A percentile compares a stretch with the other conserved stretches of the same genome.
phyloP scores from a whole-genome alignment of 2,113 vertebrate species.

The Siphamia tubifer region DNA sequence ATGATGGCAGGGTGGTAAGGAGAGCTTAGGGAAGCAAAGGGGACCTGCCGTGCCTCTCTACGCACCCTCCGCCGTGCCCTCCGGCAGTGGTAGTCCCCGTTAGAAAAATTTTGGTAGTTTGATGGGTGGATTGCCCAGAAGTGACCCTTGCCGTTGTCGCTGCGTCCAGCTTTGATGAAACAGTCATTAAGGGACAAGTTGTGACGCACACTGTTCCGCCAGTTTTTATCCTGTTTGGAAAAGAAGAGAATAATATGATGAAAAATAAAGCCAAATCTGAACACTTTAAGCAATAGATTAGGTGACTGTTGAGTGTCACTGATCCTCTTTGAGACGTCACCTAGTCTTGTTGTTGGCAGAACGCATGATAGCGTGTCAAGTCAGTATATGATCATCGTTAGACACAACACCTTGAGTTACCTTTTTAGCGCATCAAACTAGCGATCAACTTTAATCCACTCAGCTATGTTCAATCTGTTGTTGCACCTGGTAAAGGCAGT shows the following conservation, averaged over 20 bases:
- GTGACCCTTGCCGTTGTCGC: slow-evolving; percentile 86
- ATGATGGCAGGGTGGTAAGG: slow-evolving; percentile 45
- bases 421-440: slow-evolving; percentile 65
- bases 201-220: slow-evolving; percentile 86
- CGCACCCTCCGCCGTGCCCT: slow-evolving; percentile 78
- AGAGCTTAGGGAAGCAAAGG: slow-evolving; percentile 36
- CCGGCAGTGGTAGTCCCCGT: slow-evolving; percentile 84
- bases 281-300: neutral
- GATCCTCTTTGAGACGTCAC: slow-evolving; percentile 50
- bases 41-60: slow-evolving; percentile 66
- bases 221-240: slow-evolving; percentile 83
- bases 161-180: slow-evolving; percentile 85
- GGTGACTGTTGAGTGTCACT: slow-evolving; percentile 37
- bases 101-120: slow-evolving; percentile 83
- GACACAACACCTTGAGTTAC: slow-evolving; percentile 55
- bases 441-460: slow-evolving; percentile 60
- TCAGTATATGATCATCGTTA: slow-evolving; percentile 44
- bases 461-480: slow-evolving; percentile 58
- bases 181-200: slow-evolving; percentile 86
- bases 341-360: slow-evolving; percentile 46
- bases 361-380: slow-evolving; percentile 36
- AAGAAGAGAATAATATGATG: neutral
- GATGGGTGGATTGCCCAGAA: slow-evolving; percentile 86
- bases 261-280: neutral
- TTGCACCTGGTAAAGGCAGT: slow-evolving; percentile 60